Percentiles rank a stretch among this genome's conserved stretches.
Evolutionary conservation across 2,797 vertebrate genomes (phyloP).

Genomic region (Chelon auratus): DNA sequence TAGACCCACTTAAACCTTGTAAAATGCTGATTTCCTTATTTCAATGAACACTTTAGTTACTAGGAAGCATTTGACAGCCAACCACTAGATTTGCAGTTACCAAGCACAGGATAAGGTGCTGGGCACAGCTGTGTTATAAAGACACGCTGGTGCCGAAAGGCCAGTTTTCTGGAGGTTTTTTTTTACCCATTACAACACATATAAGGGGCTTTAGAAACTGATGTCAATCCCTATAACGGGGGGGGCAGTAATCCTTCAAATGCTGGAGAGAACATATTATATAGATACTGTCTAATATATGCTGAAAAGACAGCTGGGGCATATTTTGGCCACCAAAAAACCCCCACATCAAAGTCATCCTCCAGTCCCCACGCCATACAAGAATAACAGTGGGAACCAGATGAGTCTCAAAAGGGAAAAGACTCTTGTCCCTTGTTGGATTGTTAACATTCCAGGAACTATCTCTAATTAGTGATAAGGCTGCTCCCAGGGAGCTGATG

Average conservation of each 20-base stretch:
- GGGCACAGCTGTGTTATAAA: conserved; percentile 1
- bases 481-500: conserved; percentile 67
- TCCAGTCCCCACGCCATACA: conserved; percentile 62
- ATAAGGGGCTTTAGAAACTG: conserved; percentile 15
- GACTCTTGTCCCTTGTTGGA: conserved; percentile 69
- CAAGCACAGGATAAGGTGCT: conserved; percentile 5
- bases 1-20: conserved; percentile 23
- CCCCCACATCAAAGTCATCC: conserved; percentile 66
- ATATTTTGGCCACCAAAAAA: conserved; percentile 59
- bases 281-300: conserved; percentile 46
- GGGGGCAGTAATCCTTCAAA: conserved; percentile 25
- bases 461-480: conserved; percentile 82
- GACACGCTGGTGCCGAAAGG: not conserved
- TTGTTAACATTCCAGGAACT: conserved; percentile 78
- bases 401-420: conserved; percentile 75
- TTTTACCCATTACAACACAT: conserved; percentile 3
- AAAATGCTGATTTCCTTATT: conserved; percentile 31
- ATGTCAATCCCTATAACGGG: conserved; percentile 33
- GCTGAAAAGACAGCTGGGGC: conserved; percentile 62
- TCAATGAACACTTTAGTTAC: conserved; percentile 1
- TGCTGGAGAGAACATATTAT: conserved; percentile 20
- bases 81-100: conserved; percentile 6
- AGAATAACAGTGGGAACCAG: conserved; percentile 82
- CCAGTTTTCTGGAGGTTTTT: conserved; percentile 1
- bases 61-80: conserved; percentile 18